Base-by-base conservation (phyloP, 2,113 vertebrate genomes). In the Pardalotus punctatus region DNA sequence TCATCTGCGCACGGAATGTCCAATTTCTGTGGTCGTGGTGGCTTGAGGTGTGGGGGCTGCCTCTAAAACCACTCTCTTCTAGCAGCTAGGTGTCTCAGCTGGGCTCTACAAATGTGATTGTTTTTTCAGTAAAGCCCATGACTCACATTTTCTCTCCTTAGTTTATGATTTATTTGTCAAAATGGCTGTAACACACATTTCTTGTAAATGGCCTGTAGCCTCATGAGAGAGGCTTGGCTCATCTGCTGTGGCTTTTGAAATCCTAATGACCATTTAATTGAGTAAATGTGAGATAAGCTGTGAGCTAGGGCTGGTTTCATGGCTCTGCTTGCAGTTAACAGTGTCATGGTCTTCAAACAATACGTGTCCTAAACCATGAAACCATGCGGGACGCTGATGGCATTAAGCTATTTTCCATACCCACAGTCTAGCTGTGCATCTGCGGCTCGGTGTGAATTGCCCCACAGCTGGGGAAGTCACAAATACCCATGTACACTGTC, bases 251-350 rank as follows among this genome's bases (percentile, higher is more conserved):
- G 79, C 91, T 86, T 96, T 96, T 95, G 93, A 90, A 93, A 93
- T 90, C 81, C 56, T 97, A 85, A 92, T 72, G 79, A 90, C 77
- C 70, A 33, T 79, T 85, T 93, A 91, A 96, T 93, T 0, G 22
- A 95, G 72, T 83, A 94, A 93, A 92, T 86, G 76, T 96, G 94
- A 96, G 82, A 92, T 92, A 95, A 95, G 40, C 69, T 90, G 53
- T 92, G 96, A 96, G 36, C 80, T 86, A 35, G 83, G 86, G 71
- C 72, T 60, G 50, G 64, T 84, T 95, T 94, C 67, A 22, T 60
- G 74, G 81, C 67, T 93, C 74, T 88, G 74, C 86, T 96, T 60
- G 33, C 35, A 29, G 80, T 96, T 95, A 90, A 69, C 42, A 57
- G 69, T 79, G 88, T 93, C 67, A 80, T 35, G 81, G 86, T 92